phyloP scores from a whole-genome alignment of 2,797 vertebrate species.

The Cetoscarus ocellatus region DNA sequence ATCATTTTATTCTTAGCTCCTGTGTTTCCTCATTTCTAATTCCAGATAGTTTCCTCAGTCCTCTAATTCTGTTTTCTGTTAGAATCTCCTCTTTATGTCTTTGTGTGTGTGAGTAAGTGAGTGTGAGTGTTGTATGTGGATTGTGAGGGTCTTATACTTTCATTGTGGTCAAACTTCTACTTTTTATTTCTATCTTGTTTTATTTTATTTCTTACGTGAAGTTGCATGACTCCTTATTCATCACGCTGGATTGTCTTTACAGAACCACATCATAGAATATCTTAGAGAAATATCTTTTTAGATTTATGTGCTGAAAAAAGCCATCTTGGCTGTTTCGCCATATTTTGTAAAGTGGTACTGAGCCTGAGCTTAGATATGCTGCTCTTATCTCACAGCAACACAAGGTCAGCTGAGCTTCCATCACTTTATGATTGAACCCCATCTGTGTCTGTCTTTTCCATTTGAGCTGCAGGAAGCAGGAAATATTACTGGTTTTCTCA shows the following conservation, averaged over 20 bases:
- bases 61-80: no score
- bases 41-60: no score
- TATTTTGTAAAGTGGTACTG: constrained; percentile 14
- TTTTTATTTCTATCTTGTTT: no score
- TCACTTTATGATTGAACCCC: constrained; percentile 32
- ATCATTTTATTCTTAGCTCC: no score
- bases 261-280: constrained; percentile 1
- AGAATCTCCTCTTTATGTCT: no score
- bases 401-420: constrained; percentile 32
- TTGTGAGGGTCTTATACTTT: neutral
- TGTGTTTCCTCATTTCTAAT: no score
- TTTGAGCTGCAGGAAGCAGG: constrained; percentile 27
- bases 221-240: constrained; percentile 11
- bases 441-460: constrained; percentile 26
- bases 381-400: constrained; percentile 36
- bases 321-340: no score
- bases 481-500: constrained; percentile 28
- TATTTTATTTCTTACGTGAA: neutral
- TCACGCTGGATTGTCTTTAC: neutral
- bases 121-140: no score
- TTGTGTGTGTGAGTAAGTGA: no score
- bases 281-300: constrained; percentile 26
- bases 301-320: no score
- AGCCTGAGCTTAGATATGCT: constrained; percentile 24
- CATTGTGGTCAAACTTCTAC: neutral